Base-by-base conservation (phyloP, 2,888 invertebrate genomes). In the Clivina fossor region DNA sequence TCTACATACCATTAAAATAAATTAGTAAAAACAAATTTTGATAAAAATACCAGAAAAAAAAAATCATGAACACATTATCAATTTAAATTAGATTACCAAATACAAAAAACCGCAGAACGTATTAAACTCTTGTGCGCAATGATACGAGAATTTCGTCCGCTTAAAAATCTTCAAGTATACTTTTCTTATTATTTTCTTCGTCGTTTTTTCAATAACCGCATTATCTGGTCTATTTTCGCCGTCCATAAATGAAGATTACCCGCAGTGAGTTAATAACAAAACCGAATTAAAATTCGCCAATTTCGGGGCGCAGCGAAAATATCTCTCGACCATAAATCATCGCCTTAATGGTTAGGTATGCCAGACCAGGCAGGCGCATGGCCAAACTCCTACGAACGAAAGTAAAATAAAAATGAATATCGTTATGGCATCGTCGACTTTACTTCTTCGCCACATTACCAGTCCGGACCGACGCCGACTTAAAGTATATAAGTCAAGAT, bases 401-500 rank as follows among this genome's bases (percentile, higher is more conserved):
- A 50, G 32, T 50, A 32, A 47, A 47, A 50, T 50, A 50, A 50
- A 50, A 50, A 41, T 50, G 40, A 32, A n/a, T 47, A 30, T 47
- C 47, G 33, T 33, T 33, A 22, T 46, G 15, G n/a, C n/a, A n/a
- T n/a, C n/a, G n/a, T n/a, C n/a, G n/a, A n/a, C n/a, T 8, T 46
- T 19, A 32, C 13, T 47, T 32, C 24, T 7, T 19, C 22, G 47
- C 32, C 33, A 33, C 33, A 33, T n/a, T n/a, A n/a, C n/a, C n/a
- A 49, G 40, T 40, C 28, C n/a, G 18, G 30, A 30, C 20, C 8
- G 13, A 59, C 55, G 47, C 54, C 55, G 58, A 59, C 58, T 63
- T 63, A 62, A 57, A 56, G 60, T 60, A 58, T 61, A 63, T 65
- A 64, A 64, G 61, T 64, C 64, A 65, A 65, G 65, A 65, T 65